Percentiles rank a stretch among this genome's conserved stretches.
Evolutionary conservation across 2,113 vertebrate species (phyloP).

Genomic region (Dunckerocampus dactyliophorus): DNA sequence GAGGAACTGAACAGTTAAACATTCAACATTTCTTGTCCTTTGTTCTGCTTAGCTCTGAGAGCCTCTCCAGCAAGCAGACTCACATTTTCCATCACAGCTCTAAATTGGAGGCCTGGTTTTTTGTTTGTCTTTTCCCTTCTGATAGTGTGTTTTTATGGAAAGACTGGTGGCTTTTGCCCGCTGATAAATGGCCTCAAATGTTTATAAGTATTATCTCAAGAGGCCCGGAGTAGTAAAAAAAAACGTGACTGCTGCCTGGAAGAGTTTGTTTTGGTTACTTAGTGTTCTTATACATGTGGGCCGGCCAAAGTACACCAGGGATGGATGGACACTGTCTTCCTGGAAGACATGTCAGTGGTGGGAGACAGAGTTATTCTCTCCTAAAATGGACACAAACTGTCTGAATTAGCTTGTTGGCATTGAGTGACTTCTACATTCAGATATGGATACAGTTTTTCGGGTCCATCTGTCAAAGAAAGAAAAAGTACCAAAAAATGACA

Average conservation of each 20-base stretch:
- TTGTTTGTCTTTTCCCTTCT: neutral
- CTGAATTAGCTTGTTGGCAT: neutral
- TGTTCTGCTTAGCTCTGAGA: neutral
- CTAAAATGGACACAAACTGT: slow-evolving; percentile 1
- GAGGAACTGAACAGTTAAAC: slow-evolving; percentile 1
- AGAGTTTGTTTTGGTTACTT: slow-evolving; percentile 6
- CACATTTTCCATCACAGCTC: neutral
- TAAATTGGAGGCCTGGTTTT: neutral
- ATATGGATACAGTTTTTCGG: no score
- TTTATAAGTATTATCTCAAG: neutral
- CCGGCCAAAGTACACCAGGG: neutral
- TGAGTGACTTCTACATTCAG: no score
- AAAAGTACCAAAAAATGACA: no score
- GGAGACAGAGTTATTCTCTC: neutral
- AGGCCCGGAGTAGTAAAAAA: neutral
- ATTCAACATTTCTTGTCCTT: neutral
- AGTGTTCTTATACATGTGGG: neutral
- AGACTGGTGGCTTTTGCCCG: neutral
- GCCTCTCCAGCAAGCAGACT: neutral
- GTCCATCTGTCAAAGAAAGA: no score
- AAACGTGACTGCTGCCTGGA: neutral
- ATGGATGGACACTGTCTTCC: neutral
- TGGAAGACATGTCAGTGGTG: neutral
- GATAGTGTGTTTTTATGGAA: neutral
- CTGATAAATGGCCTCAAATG: neutral